Conservation (phyloP, 2,797 vertebrate species). For the Tachyglossus aculeatus region DNA sequence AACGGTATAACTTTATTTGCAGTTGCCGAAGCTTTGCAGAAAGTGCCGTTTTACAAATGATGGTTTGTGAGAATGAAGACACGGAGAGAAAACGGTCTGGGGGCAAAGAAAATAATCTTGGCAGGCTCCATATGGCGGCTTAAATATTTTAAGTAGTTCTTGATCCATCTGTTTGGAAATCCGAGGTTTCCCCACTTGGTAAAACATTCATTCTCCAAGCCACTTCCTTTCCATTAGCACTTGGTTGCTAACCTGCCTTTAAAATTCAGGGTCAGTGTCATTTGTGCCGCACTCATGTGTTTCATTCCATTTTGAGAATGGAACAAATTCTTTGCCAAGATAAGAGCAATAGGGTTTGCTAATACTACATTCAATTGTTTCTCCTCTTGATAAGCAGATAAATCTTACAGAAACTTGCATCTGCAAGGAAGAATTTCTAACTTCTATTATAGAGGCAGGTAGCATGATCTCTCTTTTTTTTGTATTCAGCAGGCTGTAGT, state of each 20-base stretch:
- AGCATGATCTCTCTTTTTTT: not conserved
- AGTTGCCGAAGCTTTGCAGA: conserved; percentile 28
- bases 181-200: not conserved
- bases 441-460: conserved; percentile 4
- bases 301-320: not conserved
- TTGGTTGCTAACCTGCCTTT: not conserved
- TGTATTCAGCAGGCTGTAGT: conserved; percentile 3
- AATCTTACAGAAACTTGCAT: not conserved
- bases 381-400: not conserved
- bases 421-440: conserved; percentile 8
- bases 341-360: not conserved
- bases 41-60: conserved; percentile 25
- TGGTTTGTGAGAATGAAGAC: conserved; percentile 21
- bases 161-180: conserved; percentile 2
- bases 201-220: not conserved
- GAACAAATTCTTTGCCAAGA: conserved; percentile 12
- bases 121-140: not conserved
- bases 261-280: not conserved
- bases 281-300: not conserved
- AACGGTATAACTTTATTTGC: conserved; percentile 33
- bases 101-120: conserved; percentile 19
- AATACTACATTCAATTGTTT: conserved; percentile 1
- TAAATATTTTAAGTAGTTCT: conserved; percentile 3
- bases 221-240: not conserved
- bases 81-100: conserved; percentile 4